Evolutionary conservation across 2,888 invertebrate genomes (phyloP), one percentile per base, ranked within the genome.

Genomic region (Lycaena phlaeas): DNA sequence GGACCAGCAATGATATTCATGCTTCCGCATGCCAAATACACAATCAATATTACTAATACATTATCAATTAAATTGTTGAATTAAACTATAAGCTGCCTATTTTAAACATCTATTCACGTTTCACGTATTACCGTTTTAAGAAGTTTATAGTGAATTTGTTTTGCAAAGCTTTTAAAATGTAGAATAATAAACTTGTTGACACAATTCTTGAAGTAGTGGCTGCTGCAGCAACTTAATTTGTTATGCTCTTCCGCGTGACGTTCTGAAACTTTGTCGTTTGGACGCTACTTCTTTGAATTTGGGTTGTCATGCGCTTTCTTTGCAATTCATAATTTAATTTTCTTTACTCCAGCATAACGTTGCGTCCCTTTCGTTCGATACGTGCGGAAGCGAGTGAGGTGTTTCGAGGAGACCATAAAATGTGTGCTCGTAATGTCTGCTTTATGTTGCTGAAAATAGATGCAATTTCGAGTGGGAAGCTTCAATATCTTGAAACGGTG

Each of bases 321-420:
- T 73, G 64, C 64, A 58, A 59, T 64, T 67, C 64, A 72, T 81
- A 81, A 82, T 78, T 79, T 74, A 67, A 77, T 79, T 81, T 79
- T 73, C 71, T 68, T 56, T 61, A 53, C 68, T 63, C 68, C 65
- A 73, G 75, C 77, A 73, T 68, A 71, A 72, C 65, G 69, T 54
- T 48, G 56, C 53, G 49, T 72, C 73, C 58, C 55, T 38, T 46
- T 76, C 64, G 22, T 45, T 48, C 58, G 38, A 41, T 12, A 38
- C 42, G 44, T 17, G 68, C 51, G 43, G 11, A 55, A 77, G 52
- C 46, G 53, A 54, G 68, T 68, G 44, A 52, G 58, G 34, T 27
- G 46, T 41, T 51, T 57, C 58, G 42, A 36, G 41, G 38, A 36
- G 44, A 43, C 38, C 42, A 64, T 72, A 72, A 72, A 68, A 63